Conservation (phyloP, 2,888 invertebrate genomes). For the Conomelus anceps region DNA sequence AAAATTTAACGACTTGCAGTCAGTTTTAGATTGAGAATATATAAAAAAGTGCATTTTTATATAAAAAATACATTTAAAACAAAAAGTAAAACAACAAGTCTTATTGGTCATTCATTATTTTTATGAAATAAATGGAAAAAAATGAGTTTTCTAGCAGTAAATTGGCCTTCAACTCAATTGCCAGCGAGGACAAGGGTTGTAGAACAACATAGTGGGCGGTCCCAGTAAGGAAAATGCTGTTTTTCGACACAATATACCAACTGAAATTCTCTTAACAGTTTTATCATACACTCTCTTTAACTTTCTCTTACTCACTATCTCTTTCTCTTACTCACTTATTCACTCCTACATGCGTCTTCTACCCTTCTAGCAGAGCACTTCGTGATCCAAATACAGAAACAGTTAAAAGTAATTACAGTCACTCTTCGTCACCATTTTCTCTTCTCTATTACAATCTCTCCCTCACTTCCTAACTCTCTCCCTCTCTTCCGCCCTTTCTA, state of each 20-base stretch:
- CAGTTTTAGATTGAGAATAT: too few species aligned
- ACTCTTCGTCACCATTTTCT: not conserved
- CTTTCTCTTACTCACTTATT: not conserved
- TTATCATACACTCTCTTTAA: not conserved
- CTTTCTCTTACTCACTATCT: not conserved
- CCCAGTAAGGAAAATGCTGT: not conserved
- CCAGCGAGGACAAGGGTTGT: not conserved
- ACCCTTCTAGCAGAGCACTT: not conserved
- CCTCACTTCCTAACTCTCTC: not conserved
- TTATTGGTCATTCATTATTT: too few species aligned
- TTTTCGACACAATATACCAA: not conserved
- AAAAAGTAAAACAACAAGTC: too few species aligned
- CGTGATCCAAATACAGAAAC: constrained; percentile 6
- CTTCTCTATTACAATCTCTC: not conserved
- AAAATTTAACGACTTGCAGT: too few species aligned
- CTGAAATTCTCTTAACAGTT: not conserved
- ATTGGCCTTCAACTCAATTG: not conserved
- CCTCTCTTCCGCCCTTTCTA: not conserved
- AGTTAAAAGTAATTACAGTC: constrained; percentile 5
- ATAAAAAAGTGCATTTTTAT: too few species aligned
- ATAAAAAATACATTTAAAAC: too few species aligned
- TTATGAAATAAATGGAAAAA: too few species aligned
- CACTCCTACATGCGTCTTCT: not conserved
- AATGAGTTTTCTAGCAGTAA: not conserved
- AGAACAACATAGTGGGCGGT: not conserved